phyloP scores from a whole-genome alignment of 2,797 vertebrate genomes.

The Enoplosus armatus region DNA sequence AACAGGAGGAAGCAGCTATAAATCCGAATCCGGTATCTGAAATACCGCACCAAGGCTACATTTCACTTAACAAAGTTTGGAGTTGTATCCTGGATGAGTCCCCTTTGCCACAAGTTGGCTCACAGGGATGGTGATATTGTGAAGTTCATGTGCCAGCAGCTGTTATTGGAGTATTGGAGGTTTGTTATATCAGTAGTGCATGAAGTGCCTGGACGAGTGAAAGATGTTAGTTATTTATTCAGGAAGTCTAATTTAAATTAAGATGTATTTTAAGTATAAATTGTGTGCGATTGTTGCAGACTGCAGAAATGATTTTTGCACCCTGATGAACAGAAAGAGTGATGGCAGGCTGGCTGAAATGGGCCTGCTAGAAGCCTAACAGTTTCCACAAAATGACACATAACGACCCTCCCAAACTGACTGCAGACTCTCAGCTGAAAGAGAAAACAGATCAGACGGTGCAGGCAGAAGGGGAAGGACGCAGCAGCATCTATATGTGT shows the following conservation, averaged over 20 bases:
- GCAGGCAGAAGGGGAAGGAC: constrained; percentile 9
- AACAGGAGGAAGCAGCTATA: constrained; percentile 25
- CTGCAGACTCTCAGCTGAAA: constrained; percentile 18
- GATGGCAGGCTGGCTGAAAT: constrained; percentile 9
- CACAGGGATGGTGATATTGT: constrained; percentile 4
- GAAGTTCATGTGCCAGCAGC: constrained; percentile 3
- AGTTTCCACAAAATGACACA: constrained; percentile 35
- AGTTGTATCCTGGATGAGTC: constrained; percentile 17
- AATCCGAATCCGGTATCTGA: constrained; percentile 6
- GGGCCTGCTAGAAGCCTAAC: constrained; percentile 14
- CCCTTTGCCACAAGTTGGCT: constrained; percentile 17
- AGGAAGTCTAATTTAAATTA: neutral
- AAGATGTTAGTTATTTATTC: constrained; percentile 3
- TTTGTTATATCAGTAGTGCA: neutral
- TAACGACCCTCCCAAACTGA: constrained; percentile 19
- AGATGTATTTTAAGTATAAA: neutral
- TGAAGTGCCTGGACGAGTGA: neutral
- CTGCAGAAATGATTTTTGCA: constrained; percentile 14
- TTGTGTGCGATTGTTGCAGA: neutral
- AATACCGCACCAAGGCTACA: constrained; percentile 22
- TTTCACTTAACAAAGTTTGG: constrained; percentile 26
- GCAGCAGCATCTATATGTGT: constrained; percentile 15
- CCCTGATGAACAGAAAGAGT: neutral
- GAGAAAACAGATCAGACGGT: constrained; percentile 17
- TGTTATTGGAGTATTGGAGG: constrained; percentile 6